Evolutionary conservation across 1,140 invertebrate genomes (phyloP).

Genomic region (Delia radicum): DNA sequence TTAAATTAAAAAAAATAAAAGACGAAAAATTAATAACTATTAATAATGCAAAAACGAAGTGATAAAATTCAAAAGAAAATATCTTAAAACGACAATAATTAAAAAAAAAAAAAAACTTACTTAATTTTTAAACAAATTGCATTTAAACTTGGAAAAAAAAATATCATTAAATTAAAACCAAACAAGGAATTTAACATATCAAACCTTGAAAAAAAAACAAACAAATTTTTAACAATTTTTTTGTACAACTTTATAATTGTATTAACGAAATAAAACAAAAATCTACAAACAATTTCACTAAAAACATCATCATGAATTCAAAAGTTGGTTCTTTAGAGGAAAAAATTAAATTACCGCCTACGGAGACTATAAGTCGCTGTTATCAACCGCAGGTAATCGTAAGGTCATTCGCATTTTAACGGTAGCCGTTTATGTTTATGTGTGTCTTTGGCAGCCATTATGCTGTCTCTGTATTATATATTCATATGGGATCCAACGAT

Average conservation of each 20-base stretch:
- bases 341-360: conserved; percentile 69
- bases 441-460: conserved; percentile 91
- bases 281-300: not conserved
- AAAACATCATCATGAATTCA: conserved; percentile 41
- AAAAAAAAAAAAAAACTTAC: not conserved
- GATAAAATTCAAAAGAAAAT: not conserved
- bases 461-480: conserved; percentile 93
- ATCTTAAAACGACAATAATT: conserved; percentile 19
- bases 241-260: too few relatives aligned
- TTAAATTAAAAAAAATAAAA: not conserved
- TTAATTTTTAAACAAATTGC: not conserved
- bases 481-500: conserved; percentile 87
- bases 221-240: not conserved
- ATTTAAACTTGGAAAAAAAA: not conserved
- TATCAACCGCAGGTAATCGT: conserved; percentile 73
- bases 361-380: conserved; percentile 76
- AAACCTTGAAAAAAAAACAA: not conserved
- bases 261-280: not conserved
- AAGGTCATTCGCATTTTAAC: conserved; percentile 90
- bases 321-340: conserved; percentile 59
- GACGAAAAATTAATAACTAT: not conserved
- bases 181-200: conserved; percentile 20
- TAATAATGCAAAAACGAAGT: not conserved
- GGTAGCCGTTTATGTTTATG: conserved; percentile 93
- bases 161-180: not conserved